phyloP scores from a whole-genome alignment of 1,140 invertebrate species.

The Adoxophyes honmai region DNA sequence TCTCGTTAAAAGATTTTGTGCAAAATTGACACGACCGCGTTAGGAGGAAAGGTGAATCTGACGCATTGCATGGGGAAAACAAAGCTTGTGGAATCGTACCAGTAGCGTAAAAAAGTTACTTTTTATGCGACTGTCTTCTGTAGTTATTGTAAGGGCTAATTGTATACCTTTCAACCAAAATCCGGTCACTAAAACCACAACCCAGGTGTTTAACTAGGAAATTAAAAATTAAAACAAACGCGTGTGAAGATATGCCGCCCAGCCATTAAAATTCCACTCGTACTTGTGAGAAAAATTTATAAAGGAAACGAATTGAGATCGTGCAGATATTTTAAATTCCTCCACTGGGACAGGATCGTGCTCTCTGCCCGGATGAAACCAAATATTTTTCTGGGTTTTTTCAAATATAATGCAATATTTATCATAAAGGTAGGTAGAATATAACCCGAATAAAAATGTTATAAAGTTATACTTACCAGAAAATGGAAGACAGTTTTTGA shows the following conservation, averaged over 20 bases:
- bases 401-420: background rate
- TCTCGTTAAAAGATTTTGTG: slow-evolving; percentile 5
- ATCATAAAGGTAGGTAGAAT: no score
- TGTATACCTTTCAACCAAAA: no score
- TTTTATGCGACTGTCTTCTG: no score
- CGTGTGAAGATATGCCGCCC: background rate
- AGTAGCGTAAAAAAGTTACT: no score
- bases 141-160: no score
- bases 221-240: slow-evolving; percentile 11
- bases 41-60: no score
- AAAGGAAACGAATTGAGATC: slow-evolving; percentile 32
- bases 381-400: slow-evolving; percentile 20
- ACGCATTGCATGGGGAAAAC: no score
- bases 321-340: slow-evolving; percentile 39
- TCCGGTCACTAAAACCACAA: background rate
- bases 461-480: background rate
- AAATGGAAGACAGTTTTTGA: slow-evolving; percentile 4
- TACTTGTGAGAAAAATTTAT: slow-evolving; percentile 21
- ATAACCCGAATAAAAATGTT: no score
- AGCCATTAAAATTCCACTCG: slow-evolving; percentile 19
- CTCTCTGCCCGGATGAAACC: slow-evolving; percentile 8
- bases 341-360: slow-evolving; percentile 18
- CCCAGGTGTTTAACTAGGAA: background rate
- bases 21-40: background rate
- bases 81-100: no score